A percentile compares a stretch with the other conserved stretches of the same genome.
Conservation (phyloP, 2,888 invertebrate species). For the Hetaerina titia region DNA sequence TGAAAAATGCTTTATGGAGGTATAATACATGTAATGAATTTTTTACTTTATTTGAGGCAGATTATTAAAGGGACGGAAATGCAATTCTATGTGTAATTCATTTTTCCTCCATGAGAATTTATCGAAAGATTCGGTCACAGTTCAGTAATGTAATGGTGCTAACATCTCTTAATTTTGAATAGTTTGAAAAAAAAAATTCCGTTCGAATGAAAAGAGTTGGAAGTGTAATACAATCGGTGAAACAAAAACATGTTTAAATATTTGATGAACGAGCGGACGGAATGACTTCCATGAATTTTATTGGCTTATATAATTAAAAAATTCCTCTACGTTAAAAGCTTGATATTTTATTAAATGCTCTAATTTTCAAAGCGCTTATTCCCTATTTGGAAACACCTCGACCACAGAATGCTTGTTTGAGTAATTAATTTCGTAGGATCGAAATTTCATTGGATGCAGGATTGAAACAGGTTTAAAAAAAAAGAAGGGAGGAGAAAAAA, state of each 20-base stretch:
- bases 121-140: background rate
- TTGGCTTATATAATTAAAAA: background rate
- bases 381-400: background rate
- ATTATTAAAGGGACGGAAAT: too few species aligned
- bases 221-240: background rate
- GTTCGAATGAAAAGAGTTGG: background rate
- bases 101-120: background rate
- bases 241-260: slow-evolving; percentile 12
- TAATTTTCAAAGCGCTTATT: background rate
- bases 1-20: too few species aligned
- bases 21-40: too few species aligned
- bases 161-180: background rate
- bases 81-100: too few species aligned
- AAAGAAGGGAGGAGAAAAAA: background rate
- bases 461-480: background rate
- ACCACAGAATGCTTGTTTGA: background rate
- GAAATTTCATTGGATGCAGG: background rate
- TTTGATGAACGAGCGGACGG: slow-evolving; percentile 19
- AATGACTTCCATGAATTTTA: background rate
- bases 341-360: background rate
- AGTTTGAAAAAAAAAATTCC: background rate
- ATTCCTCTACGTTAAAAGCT: background rate
- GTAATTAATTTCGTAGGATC: slow-evolving; percentile 24
- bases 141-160: background rate
- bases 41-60: too few species aligned